These are phyloP conservation scores for Rhynchonycteris naso DNA, from an alignment of 2,797 vertebrate species.

Conservation along the genomic window DNA sequence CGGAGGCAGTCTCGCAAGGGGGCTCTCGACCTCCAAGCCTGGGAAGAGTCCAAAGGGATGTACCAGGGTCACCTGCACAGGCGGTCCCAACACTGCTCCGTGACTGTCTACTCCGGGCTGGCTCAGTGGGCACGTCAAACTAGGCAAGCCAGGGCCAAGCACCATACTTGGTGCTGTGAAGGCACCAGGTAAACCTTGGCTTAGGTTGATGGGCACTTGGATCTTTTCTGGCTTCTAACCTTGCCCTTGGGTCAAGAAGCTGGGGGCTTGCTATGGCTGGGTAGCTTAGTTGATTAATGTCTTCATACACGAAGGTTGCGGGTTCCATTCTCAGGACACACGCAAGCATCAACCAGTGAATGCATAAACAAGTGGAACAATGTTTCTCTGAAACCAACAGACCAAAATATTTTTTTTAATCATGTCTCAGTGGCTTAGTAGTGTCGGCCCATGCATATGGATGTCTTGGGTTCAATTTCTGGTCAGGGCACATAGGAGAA, in stretches of 20 bases:
- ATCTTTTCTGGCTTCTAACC: background rate
- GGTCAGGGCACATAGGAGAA: too few species aligned
- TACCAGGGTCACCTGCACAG: accelerated
- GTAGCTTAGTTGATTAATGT: too few species aligned
- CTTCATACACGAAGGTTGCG: too few species aligned
- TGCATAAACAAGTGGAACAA: too few species aligned
- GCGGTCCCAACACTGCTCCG: accelerated
- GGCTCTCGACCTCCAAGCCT: background rate
- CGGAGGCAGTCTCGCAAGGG: background rate
- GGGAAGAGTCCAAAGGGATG: background rate
- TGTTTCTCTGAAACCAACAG: too few species aligned
- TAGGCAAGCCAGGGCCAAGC: background rate
- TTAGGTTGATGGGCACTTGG: background rate
- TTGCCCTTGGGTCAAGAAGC: background rate
- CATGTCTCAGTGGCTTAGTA: too few species aligned
- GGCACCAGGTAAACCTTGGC: too few species aligned
- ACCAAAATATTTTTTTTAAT: too few species aligned
- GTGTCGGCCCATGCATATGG: too few species aligned
- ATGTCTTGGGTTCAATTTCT: too few species aligned
- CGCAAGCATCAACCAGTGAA: too few species aligned
- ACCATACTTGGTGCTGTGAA: background rate
- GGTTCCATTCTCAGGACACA: too few species aligned
- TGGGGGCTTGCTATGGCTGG: background rate
- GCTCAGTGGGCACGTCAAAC: background rate
- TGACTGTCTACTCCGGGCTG: background rate